Percentiles rank a stretch among this genome's conserved stretches.
These are phyloP conservation scores for Myiagra hebetior DNA, from an alignment of 2,113 vertebrate genomes.

Conservation along the genomic window DNA sequence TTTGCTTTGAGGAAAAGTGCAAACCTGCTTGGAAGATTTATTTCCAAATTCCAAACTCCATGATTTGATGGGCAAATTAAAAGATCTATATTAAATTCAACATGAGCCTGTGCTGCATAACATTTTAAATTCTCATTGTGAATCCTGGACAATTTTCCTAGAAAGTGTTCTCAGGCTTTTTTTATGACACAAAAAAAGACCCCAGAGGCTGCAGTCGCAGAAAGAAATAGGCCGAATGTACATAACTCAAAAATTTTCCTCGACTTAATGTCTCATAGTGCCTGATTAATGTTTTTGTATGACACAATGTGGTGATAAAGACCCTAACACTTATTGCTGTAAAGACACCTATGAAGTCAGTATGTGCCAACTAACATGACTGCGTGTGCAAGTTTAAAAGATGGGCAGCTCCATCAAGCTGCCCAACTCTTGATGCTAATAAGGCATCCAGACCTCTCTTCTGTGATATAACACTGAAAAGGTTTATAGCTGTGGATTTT, in stretches of 20 bases:
- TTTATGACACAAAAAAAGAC: not conserved
- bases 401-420: not conserved
- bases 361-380: not conserved
- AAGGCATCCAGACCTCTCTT: not conserved
- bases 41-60: not conserved
- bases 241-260: not conserved
- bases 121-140: not conserved
- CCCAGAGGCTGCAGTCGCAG: not conserved
- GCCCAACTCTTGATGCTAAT: not conserved
- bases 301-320: not conserved
- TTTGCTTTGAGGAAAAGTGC: not conserved
- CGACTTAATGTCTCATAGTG: not conserved
- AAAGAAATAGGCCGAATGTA: not conserved
- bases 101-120: not conserved
- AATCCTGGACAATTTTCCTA: not conserved
- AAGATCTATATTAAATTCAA: not conserved
- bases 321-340: not conserved
- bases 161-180: not conserved
- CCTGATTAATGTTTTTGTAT: not conserved
- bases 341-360: not conserved
- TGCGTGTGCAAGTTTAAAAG: not conserved
- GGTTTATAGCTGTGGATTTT: not conserved
- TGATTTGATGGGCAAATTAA: not conserved
- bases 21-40: not conserved
- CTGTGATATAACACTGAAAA: not conserved